Evolutionary conservation across 35 echinoderm and acorn worm genomes (phyloP), one percentile per base, ranked within the genome.

Genomic region (Ophiothrix spiculata): DNA sequence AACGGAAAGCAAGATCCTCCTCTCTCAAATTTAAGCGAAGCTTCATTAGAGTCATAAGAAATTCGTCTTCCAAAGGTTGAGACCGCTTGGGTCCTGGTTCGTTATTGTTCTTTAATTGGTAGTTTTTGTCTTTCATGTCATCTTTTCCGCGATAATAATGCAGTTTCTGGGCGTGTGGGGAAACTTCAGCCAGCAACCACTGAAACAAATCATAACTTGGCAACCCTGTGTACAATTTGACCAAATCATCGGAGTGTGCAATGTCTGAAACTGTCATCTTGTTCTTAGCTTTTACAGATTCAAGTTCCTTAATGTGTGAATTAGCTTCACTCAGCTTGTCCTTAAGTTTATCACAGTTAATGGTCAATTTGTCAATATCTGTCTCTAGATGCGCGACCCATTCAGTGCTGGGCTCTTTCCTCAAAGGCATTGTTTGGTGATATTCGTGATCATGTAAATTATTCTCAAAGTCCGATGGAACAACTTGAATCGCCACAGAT

Each of bases 41-140:
- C 63, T 95, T 95, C 83, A 93, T 93, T 6, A 86, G 39, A 16
- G 84, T 86, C 73, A 86, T 86, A 14, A 86, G 33, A 32, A 85
- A 60, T 35, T 75, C 82, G 76, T 76, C 64, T 86, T 86, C 64
- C 6, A 86, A 40, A 16, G 64, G 40, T 63, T 86, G 84, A 31
- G 81, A 39, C 38, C 64, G 19, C 38, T 86, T 86, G 12, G 8
- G 32, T 37, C 38, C 64, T 3, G 84, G 73, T 45, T 86, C 76
- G 1, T 75, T 31, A 25, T 77, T 0, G 31, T 75, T 86, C 0
- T 75, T 32, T 33, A 85, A 19, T 45, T 41, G 73, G 35, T 76
- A 77, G 19, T 4, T 76, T 33, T 86, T 76, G n/a, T 86, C 73
- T 1, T 86, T 25, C 34, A 37, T 34, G n/a, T 33, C 75, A 2